These are phyloP conservation scores for Chloebia gouldiae DNA, from an alignment of 2,113 vertebrate species.

Conservation along the genomic window DNA sequence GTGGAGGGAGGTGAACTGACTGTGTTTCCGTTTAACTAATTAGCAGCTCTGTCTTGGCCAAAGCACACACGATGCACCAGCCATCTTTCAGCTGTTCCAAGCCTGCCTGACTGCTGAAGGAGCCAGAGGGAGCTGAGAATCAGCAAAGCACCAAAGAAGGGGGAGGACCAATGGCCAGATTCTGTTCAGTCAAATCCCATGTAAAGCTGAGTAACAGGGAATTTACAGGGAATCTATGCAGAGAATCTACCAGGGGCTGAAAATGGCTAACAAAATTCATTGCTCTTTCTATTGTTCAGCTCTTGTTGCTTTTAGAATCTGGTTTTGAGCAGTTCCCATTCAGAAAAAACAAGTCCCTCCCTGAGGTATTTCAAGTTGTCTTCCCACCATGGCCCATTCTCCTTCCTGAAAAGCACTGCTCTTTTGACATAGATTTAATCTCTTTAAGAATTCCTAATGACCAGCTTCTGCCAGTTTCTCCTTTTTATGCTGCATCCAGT, in stretches of 20 bases:
- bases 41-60: background rate
- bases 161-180: background rate
- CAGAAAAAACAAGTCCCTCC: background rate
- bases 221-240: background rate
- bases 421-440: background rate
- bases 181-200: background rate
- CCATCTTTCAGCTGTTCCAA: slow-evolving; percentile 5
- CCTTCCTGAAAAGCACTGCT: background rate
- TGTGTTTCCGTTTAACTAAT: slow-evolving; percentile 24
- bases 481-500: background rate
- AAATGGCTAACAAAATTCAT: background rate
- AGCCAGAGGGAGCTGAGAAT: background rate
- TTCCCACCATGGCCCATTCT: background rate
- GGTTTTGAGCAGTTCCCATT: background rate
- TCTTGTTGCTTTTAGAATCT: background rate
- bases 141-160: background rate
- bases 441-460: background rate
- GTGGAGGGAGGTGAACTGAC: background rate
- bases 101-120: background rate
- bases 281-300: background rate
- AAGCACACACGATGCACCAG: background rate
- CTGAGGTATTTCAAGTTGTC: background rate
- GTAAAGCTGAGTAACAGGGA: background rate
- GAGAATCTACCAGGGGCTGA: background rate
- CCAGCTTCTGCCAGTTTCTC: background rate